phyloP scores from a whole-genome alignment of 1,140 invertebrate species.

The Eumaeus atala region DNA sequence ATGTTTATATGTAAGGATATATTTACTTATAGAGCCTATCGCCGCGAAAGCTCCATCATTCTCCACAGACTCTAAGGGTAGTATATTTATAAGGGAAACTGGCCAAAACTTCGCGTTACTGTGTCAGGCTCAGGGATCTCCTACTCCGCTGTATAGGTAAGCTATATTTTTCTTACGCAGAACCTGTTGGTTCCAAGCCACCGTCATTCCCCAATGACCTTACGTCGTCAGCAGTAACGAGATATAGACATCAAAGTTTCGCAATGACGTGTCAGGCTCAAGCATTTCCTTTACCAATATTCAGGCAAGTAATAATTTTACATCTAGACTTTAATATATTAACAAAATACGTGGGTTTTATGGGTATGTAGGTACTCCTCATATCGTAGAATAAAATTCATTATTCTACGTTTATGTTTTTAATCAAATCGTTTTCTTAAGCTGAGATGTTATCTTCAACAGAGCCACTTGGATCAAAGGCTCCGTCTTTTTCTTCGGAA shows the following conservation, averaged over 20 bases:
- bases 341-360: too few species aligned
- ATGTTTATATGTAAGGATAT: slow-evolving; percentile 21
- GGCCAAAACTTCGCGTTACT: slow-evolving; percentile 74
- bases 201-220: slow-evolving; percentile 67
- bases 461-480: slow-evolving; percentile 81
- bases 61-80: slow-evolving; percentile 79
- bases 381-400: too few species aligned
- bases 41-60: slow-evolving; percentile 81
- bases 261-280: slow-evolving; percentile 72
- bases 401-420: background rate
- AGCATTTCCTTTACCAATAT: slow-evolving; percentile 72
- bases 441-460: slow-evolving; percentile 37
- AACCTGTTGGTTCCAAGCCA: slow-evolving; percentile 66
- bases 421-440: background rate
- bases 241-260: slow-evolving; percentile 63
- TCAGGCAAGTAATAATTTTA: slow-evolving; percentile 62
- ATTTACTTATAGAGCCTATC: slow-evolving; percentile 77
- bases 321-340: background rate
- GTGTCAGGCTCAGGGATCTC: slow-evolving; percentile 82
- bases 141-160: slow-evolving; percentile 82
- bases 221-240: slow-evolving; percentile 65
- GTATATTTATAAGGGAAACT: slow-evolving; percentile 74
- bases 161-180: slow-evolving; percentile 53
- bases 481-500: slow-evolving; percentile 78
- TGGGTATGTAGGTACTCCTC: too few species aligned